Evolutionary conservation across 2,888 invertebrate genomes (phyloP), one percentile per base, ranked within the genome.

Genomic region (Sarcophaga rosellei): DNA sequence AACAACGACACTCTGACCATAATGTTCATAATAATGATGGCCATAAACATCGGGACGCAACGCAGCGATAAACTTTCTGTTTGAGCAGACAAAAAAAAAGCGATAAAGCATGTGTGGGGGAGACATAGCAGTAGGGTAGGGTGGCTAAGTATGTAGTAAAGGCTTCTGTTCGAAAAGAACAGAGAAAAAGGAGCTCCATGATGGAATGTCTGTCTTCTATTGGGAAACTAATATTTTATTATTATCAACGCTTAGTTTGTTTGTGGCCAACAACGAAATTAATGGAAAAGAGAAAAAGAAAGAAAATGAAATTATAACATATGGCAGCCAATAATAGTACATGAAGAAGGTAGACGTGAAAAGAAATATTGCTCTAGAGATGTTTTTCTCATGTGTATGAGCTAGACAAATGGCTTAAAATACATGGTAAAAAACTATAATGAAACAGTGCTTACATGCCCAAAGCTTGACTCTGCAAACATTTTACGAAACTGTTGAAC

Each of bases 1-100:
- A 74, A 44, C 4, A 62, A 69, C 59, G 65, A 63, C 63, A 63
- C 45, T 35, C 35, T 74, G 75, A 74, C 61, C 72, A 78, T 74
- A 69, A 77, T 84, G 59, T 21, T 47, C 12, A 62, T 73, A 57
- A 76, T 77, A 77, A 81, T 73, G 69, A 69, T 35, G 63, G 20
- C 57, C 25, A 73, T 63, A 15, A 47, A 20, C 63, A 8, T 5
- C 44, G 11, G 23, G n/a, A 63, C 17, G 17, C 1, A 35, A 17
- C 35, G 35, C 10, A 35, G 10, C 35, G 35, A 35, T 35, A 35
- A 35, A 35, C 35, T 35, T 35, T 10, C 35, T 10, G 10, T 35
- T 35, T 35, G 35, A 8, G 10, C 8, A 2, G 35, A 35, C 59
- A 65, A 59, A 17, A 62, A 3, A 68, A 35, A 17, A 61, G 17